Conservation (phyloP, 1,140 invertebrate genomes). For the Drosophila pseudoananassae region DNA sequence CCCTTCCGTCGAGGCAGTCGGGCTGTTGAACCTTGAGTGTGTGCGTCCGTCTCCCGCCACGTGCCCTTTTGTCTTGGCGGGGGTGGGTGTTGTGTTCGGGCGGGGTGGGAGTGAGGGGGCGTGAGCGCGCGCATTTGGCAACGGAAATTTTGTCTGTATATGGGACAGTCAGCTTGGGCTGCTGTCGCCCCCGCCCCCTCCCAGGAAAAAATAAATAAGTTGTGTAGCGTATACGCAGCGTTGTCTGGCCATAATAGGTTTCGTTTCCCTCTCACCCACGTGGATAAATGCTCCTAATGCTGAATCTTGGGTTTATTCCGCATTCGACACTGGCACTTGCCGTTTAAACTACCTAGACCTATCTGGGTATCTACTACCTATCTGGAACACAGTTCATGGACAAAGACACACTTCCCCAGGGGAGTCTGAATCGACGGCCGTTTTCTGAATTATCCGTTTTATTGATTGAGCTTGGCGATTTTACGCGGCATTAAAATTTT, state of each 20-base stretch:
- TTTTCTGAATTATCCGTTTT: conserved; percentile 42
- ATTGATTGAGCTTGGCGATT: conserved; percentile 63
- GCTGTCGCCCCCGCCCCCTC: not conserved
- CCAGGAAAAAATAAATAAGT: conserved; percentile 36
- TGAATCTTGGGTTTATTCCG: not conserved
- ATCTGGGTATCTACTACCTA: too few relatives aligned
- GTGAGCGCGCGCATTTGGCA: conserved; percentile 76
- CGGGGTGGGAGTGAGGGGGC: conserved; percentile 30
- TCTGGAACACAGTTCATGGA: too few relatives aligned
- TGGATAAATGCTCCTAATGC: conserved; percentile 5
- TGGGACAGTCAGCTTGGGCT: conserved; percentile 46
- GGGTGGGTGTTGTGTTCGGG: conserved; percentile 9
- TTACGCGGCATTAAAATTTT: conserved; percentile 74
- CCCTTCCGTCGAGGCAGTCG: conserved; percentile 15
- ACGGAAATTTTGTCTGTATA: conserved; percentile 73
- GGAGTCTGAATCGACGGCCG: conserved; percentile 66
- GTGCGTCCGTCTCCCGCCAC: conserved; percentile 42
- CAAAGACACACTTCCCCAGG: conserved; percentile 35
- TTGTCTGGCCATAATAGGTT: conserved; percentile 60
- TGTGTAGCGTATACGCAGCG: conserved; percentile 65
- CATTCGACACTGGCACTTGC: not conserved
- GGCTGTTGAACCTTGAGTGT: conserved; percentile 80
- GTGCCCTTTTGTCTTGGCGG: conserved; percentile 35
- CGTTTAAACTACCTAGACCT: not conserved
- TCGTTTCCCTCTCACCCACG: conserved; percentile 24